Percentiles rank a stretch among this genome's conserved stretches.
Evolutionary conservation across 2,113 vertebrate genomes (phyloP).

Genomic region (Felis catus): F.catus_Fca126_mat1.0 CM031412.1:145599501-145600000

Average conservation of each 20-base stretch:
- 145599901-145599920: background rate
- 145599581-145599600: background rate
- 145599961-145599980: background rate
- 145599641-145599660: background rate
- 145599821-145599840: background rate
- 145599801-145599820: background rate
- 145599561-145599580: background rate
- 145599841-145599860: background rate
- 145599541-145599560: background rate
- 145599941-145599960: background rate
- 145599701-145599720: background rate
- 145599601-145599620: background rate
- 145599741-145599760: background rate
- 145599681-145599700: background rate
- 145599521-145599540: background rate
- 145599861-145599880: background rate
- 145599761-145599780: background rate
- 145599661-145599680: background rate
- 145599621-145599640: background rate
- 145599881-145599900: background rate
- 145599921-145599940: background rate
- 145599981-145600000: constrained; percentile 13
- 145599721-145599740: background rate
- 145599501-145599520: background rate
- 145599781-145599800: background rate